phyloP scores from a whole-genome alignment of 2,113 vertebrate genomes.

The Excalfactoria chinensis region DNA sequence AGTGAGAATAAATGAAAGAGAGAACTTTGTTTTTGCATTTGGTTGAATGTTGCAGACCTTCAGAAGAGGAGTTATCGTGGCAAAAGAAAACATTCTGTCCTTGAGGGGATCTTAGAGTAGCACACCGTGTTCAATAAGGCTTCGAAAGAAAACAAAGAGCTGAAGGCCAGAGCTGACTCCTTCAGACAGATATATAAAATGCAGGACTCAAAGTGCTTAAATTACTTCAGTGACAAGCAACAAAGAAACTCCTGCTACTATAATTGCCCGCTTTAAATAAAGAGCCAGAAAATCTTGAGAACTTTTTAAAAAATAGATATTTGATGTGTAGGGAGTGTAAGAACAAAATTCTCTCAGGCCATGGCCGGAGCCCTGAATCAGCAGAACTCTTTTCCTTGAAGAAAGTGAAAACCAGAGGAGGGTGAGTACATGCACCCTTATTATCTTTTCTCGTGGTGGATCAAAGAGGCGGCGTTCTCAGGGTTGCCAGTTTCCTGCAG shows the following conservation, averaged over 20 bases:
- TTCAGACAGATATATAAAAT: conserved; percentile 32
- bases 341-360: background rate
- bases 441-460: conserved; percentile 42
- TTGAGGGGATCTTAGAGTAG: conserved; percentile 14
- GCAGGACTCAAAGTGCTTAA: conserved; percentile 31
- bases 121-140: background rate
- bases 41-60: background rate
- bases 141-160: conserved; percentile 68
- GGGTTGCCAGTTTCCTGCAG: conserved; percentile 23
- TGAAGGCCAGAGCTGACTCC: conserved; percentile 49
- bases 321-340: background rate
- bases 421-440: background rate
- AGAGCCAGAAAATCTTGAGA: conserved; percentile 11
- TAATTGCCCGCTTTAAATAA: conserved; percentile 16
- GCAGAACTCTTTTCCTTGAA: conserved; percentile 30
- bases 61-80: conserved; percentile 6
- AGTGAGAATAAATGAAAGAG: background rate
- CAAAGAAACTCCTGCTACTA: conserved; percentile 5
- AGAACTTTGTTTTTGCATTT: conserved; percentile 16
- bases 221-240: conserved; percentile 40
- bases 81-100: conserved; percentile 33
- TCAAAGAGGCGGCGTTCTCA: conserved; percentile 52
- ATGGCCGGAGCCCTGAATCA: background rate
- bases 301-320: background rate
- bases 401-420: conserved; percentile 44